Percentiles rank a stretch among this genome's conserved stretches.
Conservation (phyloP, 2,113 vertebrate genomes). For the Gila orcuttii region DNA sequence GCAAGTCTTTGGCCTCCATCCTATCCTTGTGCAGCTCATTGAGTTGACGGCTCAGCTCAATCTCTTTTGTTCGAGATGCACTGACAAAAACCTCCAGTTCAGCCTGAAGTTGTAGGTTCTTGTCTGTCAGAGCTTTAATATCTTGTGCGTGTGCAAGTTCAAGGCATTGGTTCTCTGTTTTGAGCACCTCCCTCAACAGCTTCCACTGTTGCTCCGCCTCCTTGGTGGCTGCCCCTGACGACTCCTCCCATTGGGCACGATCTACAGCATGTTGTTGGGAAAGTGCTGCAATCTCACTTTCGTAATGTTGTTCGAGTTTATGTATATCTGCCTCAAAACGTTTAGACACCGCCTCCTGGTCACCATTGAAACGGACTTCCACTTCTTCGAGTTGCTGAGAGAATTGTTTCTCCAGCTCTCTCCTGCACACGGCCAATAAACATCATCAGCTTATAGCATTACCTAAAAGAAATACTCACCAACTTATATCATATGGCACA, state of each 20-base stretch:
- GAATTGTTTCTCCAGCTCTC: conserved; percentile 83
- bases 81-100: conserved; percentile 71
- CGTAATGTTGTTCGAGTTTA: conserved; percentile 76
- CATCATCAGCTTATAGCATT: background rate
- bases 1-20: conserved; percentile 67
- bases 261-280: conserved; percentile 72
- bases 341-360: conserved; percentile 75
- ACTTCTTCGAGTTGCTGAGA: conserved; percentile 80
- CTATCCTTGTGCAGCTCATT: conserved; percentile 75
- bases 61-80: conserved; percentile 72
- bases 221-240: conserved; percentile 75
- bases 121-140: conserved; percentile 67
- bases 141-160: conserved; percentile 75
- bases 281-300: conserved; percentile 74
- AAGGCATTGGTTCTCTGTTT: conserved; percentile 71
- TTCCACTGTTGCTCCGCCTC: conserved; percentile 69
- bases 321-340: conserved; percentile 74
- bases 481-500: background rate
- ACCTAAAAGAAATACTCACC: background rate
- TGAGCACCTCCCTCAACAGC: conserved; percentile 67
- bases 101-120: conserved; percentile 78
- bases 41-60: conserved; percentile 72
- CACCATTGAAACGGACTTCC: conserved; percentile 80
- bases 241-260: conserved; percentile 80
- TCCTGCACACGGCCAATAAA: conserved; percentile 83